Conservation (phyloP, 2,888 invertebrate species). For the Epinotia brunnichana region DNA sequence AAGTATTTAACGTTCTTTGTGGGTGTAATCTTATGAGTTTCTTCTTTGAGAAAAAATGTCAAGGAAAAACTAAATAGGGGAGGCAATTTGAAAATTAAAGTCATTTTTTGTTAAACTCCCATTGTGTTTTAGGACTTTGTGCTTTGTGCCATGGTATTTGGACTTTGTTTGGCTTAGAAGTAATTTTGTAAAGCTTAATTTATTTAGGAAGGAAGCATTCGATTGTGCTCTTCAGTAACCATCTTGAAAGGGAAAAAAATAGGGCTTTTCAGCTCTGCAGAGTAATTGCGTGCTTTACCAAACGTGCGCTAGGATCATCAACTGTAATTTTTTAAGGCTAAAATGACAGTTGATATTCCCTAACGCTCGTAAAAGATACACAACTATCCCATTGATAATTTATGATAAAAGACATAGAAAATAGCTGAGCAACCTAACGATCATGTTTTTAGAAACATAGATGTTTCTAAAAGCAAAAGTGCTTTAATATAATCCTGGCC, state of each 20-base stretch:
- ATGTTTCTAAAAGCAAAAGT: too few relatives aligned
- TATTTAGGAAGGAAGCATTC: slow-evolving; percentile 4
- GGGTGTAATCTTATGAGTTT: slow-evolving; percentile 46
- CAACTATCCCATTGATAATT: too few relatives aligned
- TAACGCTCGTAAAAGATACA: too few relatives aligned
- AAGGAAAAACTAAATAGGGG: slow-evolving; percentile 46
- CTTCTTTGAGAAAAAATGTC: slow-evolving; percentile 49
- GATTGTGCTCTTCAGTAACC: neutral
- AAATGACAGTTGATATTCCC: too few relatives aligned
- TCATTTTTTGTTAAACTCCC: slow-evolving; percentile 39
- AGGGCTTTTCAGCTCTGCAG: too few relatives aligned
- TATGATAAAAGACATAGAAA: too few relatives aligned
- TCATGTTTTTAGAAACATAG: too few relatives aligned
- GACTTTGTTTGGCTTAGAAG: neutral
- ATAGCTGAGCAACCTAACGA: too few relatives aligned
- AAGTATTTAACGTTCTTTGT: slow-evolving; percentile 45
- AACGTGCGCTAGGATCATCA: too few relatives aligned
- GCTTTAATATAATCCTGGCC: too few relatives aligned
- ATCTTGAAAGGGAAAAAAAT: neutral
- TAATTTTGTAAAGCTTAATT: slow-evolving; percentile 2
- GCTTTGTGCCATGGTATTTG: slow-evolving; percentile 6
- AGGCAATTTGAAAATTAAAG: slow-evolving; percentile 51
- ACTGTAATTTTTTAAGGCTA: too few relatives aligned
- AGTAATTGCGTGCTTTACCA: too few relatives aligned
- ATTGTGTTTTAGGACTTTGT: neutral